These are phyloP conservation scores for Oscheius sp. DNA, from an alignment of 2,888 invertebrate species.

Conservation along the genomic window DNA sequence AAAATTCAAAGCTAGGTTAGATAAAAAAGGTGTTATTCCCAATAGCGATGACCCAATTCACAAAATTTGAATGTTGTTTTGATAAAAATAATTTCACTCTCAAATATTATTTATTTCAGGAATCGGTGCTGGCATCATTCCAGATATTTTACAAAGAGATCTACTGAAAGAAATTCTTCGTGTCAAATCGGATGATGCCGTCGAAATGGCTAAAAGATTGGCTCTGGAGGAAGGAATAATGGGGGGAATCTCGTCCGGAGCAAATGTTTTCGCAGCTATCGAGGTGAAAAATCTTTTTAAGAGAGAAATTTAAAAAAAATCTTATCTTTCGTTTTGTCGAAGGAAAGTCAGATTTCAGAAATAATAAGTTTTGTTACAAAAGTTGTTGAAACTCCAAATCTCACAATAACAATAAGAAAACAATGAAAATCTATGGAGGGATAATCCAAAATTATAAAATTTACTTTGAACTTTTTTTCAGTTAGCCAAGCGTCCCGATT, in stretches of 20 bases:
- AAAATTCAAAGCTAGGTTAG: no score
- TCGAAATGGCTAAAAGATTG: slow-evolving; percentile 49
- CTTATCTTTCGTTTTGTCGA: no score
- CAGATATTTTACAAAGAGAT: slow-evolving; percentile 38
- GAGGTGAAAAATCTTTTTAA: slow-evolving; percentile 18
- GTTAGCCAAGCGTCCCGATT: slow-evolving; percentile 48
- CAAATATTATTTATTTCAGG: slow-evolving; percentile 25
- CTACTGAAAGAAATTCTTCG: slow-evolving; percentile 39
- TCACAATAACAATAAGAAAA: neutral
- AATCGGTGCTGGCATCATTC: slow-evolving; percentile 55
- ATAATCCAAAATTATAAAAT: no score
- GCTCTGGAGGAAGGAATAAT: slow-evolving; percentile 51
- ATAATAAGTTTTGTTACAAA: no score
- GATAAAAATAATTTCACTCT: neutral
- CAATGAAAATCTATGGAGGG: neutral
- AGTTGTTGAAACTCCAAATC: no score
- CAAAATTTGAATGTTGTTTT: neutral
- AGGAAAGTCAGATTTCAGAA: no score
- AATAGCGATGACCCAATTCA: no score
- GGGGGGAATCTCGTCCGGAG: slow-evolving; percentile 55
- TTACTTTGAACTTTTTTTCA: slow-evolving; percentile 14
- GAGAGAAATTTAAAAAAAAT: no score
- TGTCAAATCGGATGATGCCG: slow-evolving; percentile 46
- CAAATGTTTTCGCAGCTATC: slow-evolving; percentile 53
- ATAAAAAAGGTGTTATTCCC: no score